Evolutionary conservation across 2,113 vertebrate genomes (phyloP).

Genomic region (Hoplias malabaricus): DNA sequence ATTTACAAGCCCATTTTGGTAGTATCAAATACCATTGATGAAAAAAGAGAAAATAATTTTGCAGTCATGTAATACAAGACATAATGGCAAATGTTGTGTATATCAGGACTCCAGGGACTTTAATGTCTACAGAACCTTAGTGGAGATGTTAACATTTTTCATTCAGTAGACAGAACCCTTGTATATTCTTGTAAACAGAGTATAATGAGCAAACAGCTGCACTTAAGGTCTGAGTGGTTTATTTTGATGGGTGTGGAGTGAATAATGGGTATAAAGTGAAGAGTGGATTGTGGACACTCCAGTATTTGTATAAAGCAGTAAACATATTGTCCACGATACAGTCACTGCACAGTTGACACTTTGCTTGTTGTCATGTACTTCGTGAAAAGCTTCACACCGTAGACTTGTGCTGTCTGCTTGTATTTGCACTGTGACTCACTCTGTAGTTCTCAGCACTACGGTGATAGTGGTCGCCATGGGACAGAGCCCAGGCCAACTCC

Average conservation of each 20-base stretch:
- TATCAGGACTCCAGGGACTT: too few relatives aligned
- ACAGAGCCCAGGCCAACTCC: background rate
- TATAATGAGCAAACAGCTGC: background rate
- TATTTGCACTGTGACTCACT: background rate
- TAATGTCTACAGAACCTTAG: background rate
- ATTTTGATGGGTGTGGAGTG: background rate
- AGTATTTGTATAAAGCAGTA: background rate
- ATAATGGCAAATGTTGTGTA: too few relatives aligned
- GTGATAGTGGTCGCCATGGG: background rate
- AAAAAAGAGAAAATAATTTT: too few relatives aligned
- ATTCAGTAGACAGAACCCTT: background rate
- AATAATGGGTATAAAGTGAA: background rate
- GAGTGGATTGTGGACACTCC: too few relatives aligned
- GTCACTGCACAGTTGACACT: background rate
- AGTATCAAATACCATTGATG: too few relatives aligned
- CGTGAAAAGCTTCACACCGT: background rate
- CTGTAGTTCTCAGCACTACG: background rate
- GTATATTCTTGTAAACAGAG: too few relatives aligned
- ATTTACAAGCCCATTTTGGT: background rate
- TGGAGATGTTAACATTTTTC: background rate
- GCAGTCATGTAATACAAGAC: too few relatives aligned
- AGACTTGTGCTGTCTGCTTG: background rate
- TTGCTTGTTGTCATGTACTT: background rate
- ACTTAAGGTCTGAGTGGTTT: background rate
- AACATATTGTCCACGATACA: background rate